Conservation (phyloP, 2,113 vertebrate species). For the Oncorhynchus masou region DNA sequence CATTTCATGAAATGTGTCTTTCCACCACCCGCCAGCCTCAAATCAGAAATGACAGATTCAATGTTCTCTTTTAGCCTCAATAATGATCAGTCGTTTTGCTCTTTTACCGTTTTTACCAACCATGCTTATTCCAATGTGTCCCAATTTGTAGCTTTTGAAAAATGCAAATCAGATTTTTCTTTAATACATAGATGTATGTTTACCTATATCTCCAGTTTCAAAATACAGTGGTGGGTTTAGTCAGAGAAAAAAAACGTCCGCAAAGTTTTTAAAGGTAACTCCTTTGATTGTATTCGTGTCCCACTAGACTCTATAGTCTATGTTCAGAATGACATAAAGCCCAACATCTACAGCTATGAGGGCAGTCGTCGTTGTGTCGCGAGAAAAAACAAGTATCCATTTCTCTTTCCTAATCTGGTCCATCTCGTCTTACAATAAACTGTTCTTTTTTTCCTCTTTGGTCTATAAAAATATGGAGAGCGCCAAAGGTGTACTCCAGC, state of each 20-base stretch:
- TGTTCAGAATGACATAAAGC: slow-evolving; percentile 45
- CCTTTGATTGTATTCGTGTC: slow-evolving; percentile 58
- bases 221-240: slow-evolving; percentile 89
- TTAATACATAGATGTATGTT: slow-evolving; percentile 71
- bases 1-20: slow-evolving; percentile 95
- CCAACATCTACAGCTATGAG: not conserved
- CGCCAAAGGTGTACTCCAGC: slow-evolving; percentile 89
- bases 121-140: slow-evolving; percentile 84
- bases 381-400: slow-evolving; percentile 22
- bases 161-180: slow-evolving; percentile 76
- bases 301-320: slow-evolving; percentile 39
- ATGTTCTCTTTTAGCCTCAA: slow-evolving; percentile 73
- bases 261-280: slow-evolving; percentile 80
- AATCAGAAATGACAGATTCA: slow-evolving; percentile 62
- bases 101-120: slow-evolving; percentile 77
- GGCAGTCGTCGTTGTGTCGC: slow-evolving; percentile 19
- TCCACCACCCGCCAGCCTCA: slow-evolving; percentile 69
- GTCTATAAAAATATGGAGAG: slow-evolving; percentile 92
- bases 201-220: slow-evolving; percentile 71
- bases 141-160: slow-evolving; percentile 83
- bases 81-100: slow-evolving; percentile 77
- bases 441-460: slow-evolving; percentile 83
- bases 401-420: slow-evolving; percentile 56
- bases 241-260: slow-evolving; percentile 79
- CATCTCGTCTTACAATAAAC: slow-evolving; percentile 64